phyloP scores from a whole-genome alignment of 2,888 invertebrate genomes.

The Pyralis farinalis region DNA sequence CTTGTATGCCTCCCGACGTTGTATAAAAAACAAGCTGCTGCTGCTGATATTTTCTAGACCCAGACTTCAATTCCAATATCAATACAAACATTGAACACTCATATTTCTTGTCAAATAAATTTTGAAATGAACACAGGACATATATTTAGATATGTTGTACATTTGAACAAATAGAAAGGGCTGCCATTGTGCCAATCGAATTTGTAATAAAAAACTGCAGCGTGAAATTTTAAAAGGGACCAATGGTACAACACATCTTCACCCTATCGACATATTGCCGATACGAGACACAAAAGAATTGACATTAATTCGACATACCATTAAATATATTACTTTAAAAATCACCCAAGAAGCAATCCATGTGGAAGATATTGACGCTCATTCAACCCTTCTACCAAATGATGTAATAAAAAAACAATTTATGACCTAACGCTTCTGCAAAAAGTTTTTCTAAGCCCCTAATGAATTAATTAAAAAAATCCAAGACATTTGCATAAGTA shows the following conservation, averaged over 20 bases:
- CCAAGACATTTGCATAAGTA: conserved; percentile 54
- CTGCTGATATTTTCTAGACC: too few relatives aligned
- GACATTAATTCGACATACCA: conserved; percentile 78
- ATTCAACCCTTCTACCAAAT: conserved; percentile 30
- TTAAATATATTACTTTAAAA: conserved; percentile 75
- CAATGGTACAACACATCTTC: conserved; percentile 51
- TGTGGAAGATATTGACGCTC: conserved; percentile 64
- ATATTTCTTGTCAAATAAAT: conserved; percentile 49
- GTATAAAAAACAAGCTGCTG: too few relatives aligned
- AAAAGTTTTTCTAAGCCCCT: conserved; percentile 31
- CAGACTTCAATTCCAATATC: conserved; percentile 7
- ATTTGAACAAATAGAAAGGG: conserved; percentile 43
- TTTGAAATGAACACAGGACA: conserved; percentile 49
- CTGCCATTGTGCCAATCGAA: conserved; percentile 63
- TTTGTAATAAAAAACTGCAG: conserved; percentile 66
- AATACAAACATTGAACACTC: conserved; percentile 20
- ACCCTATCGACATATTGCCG: conserved; percentile 77
- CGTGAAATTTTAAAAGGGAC: conserved; percentile 74
- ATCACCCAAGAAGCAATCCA: conserved; percentile 55
- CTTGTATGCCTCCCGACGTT: too few relatives aligned
- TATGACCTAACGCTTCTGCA: conserved; percentile 40
- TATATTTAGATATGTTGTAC: conserved; percentile 37
- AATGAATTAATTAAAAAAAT: conserved; percentile 61
- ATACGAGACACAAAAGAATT: conserved; percentile 62
- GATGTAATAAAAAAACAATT: conserved; percentile 59